Evolutionary conservation across 1,140 invertebrate genomes (phyloP).

Genomic region (Hypsibius dujardini): DNA sequence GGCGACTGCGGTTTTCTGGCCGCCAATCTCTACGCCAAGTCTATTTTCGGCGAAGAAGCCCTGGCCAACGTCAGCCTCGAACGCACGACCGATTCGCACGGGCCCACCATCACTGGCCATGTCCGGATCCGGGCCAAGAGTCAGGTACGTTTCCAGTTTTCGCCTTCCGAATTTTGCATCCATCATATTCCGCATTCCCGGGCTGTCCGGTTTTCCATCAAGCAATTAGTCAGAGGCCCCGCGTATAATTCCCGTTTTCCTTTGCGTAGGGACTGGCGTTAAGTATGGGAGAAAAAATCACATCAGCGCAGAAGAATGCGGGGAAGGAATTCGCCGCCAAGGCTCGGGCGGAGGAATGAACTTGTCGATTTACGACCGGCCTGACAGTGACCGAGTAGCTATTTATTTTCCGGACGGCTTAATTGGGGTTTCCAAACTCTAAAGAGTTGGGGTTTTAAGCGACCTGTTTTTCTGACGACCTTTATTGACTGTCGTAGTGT

Average conservation of each 20-base stretch:
- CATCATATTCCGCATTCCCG: too few relatives aligned
- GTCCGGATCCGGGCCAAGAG: slow-evolving; percentile 93
- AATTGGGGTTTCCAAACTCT: too few relatives aligned
- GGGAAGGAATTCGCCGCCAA: slow-evolving; percentile 1
- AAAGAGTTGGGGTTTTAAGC: too few relatives aligned
- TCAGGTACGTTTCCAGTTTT: slow-evolving; percentile 45
- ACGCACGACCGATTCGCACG: slow-evolving; percentile 67
- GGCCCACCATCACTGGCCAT: slow-evolving; percentile 77
- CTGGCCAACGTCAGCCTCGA: slow-evolving; percentile 95
- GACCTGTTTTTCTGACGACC: too few relatives aligned
- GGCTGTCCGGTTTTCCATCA: too few relatives aligned
- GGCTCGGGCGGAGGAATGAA: not conserved
- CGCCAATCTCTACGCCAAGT: slow-evolving; percentile 94
- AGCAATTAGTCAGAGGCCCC: too few relatives aligned
- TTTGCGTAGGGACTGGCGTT: slow-evolving; percentile 75
- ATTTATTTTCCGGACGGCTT: too few relatives aligned
- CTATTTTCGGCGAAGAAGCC: slow-evolving; percentile 97
- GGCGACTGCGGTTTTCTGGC: slow-evolving; percentile 98
- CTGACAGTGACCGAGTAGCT: too few relatives aligned
- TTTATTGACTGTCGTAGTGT: too few relatives aligned
- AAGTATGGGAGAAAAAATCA: slow-evolving; percentile 87
- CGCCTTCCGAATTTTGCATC: too few relatives aligned
- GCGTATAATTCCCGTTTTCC: too few relatives aligned
- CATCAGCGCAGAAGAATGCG: slow-evolving; percentile 57
- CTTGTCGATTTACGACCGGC: too few relatives aligned